Evolutionary conservation across 2,113 vertebrate species (phyloP).

Genomic region (Syngnathus floridae): DNA sequence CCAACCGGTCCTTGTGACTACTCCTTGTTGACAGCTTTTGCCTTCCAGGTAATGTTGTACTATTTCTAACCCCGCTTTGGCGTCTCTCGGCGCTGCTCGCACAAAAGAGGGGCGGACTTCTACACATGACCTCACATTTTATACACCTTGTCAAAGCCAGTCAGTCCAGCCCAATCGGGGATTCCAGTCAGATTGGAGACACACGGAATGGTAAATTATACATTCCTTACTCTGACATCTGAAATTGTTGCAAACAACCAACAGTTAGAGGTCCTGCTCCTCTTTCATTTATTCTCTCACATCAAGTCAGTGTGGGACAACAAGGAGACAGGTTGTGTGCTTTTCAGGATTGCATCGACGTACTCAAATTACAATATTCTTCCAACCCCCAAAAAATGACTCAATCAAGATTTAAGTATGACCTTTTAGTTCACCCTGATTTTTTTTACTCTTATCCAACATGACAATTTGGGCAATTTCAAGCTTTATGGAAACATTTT

Average conservation of each 20-base stretch:
- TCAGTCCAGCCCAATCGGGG: constrained; percentile 34
- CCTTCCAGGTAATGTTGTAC: constrained; percentile 32
- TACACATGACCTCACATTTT: constrained; percentile 31
- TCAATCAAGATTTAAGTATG: not conserved
- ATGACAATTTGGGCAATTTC: not conserved
- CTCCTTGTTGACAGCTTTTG: constrained; percentile 37
- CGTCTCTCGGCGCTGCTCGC: constrained; percentile 8
- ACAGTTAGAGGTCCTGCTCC: constrained; percentile 13
- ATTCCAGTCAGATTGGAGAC: constrained; percentile 43
- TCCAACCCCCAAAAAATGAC: not conserved
- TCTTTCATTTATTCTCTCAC: constrained; percentile 35
- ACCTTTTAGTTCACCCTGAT: not conserved
- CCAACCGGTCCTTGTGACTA: constrained; percentile 17
- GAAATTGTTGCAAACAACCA: constrained; percentile 33
- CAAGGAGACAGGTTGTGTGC: constrained; percentile 15
- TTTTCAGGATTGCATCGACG: not conserved
- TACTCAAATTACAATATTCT: not conserved
- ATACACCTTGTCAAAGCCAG: constrained; percentile 47
- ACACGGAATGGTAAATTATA: constrained; percentile 52
- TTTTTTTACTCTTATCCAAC: not conserved
- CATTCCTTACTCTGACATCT: constrained; percentile 26
- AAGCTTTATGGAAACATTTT: too few relatives aligned
- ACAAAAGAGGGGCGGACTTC: constrained; percentile 32
- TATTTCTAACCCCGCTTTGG: constrained; percentile 17
- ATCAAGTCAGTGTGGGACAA: constrained; percentile 8